These are phyloP conservation scores for human DNA, from an alignment of 2,113 vertebrate genomes.

Conservation along the genomic window DNA sequence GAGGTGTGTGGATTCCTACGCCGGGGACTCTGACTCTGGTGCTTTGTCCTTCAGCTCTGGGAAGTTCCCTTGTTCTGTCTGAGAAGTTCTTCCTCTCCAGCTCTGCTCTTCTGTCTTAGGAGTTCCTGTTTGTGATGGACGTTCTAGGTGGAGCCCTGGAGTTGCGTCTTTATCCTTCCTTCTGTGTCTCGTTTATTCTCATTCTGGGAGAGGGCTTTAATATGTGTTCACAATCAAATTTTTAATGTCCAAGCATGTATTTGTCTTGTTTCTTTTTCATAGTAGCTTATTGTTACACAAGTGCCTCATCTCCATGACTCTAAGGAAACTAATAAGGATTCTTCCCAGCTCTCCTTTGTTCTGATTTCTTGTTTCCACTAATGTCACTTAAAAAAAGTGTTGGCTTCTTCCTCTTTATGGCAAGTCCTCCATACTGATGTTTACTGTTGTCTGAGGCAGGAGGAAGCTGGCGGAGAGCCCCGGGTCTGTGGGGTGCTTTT, in stretches of 20 bases:
- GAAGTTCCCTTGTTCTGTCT: neutral
- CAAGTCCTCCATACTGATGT: neutral
- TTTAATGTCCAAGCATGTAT: neutral
- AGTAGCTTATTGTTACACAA: neutral
- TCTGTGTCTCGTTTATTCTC: neutral
- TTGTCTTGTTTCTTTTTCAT: neutral
- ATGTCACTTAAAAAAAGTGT: neutral
- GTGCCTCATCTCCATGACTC: neutral
- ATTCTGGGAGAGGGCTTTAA: neutral
- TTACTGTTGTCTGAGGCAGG: neutral
- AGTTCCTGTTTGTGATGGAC: neutral
- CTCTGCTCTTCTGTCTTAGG: neutral
- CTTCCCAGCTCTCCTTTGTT: neutral
- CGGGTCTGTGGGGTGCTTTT: neutral
- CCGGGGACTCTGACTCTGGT: neutral
- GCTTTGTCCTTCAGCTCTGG: neutral
- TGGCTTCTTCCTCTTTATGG: neutral
- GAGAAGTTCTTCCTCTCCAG: neutral
- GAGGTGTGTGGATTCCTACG: neutral
- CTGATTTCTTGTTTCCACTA: neutral
- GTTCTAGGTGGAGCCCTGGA: rapidly evolving
- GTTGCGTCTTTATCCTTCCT: neutral
- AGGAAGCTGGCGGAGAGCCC: neutral
- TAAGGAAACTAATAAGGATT: neutral
- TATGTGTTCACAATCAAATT: neutral